Evolutionary conservation across 2,113 vertebrate species (phyloP).

Genomic region (Charadrius vociferus): DNA sequence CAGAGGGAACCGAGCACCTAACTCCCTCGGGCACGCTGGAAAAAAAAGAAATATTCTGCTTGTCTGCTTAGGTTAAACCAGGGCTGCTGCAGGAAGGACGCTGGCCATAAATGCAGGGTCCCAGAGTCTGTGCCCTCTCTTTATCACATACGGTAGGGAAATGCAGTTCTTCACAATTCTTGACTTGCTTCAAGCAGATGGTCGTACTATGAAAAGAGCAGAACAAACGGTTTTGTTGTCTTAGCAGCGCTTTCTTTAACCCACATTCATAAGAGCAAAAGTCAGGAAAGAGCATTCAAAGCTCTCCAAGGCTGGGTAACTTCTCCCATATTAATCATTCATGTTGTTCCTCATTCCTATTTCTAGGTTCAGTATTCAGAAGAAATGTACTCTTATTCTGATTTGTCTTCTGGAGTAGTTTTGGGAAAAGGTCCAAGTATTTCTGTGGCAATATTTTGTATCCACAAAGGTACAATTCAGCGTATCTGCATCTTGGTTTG

Average conservation of each 20-base stretch:
- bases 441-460: background rate
- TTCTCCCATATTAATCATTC: background rate
- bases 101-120: rapidly evolving
- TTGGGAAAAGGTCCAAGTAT: background rate
- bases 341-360: background rate
- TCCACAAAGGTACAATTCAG: background rate
- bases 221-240: background rate
- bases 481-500: background rate
- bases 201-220: background rate
- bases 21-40: background rate
- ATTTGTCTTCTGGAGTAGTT: background rate
- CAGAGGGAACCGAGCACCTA: background rate
- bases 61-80: background rate
- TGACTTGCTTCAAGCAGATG: background rate
- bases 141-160: background rate
- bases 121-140: background rate
- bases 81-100: background rate
- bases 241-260: background rate
- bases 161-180: background rate
- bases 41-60: background rate
- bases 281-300: background rate
- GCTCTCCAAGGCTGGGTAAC: background rate
- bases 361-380: background rate
- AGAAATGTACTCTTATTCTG: background rate
- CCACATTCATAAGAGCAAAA: background rate